phyloP scores from a whole-genome alignment of 1,140 invertebrate genomes.

The Choristoneura fumiferana region DNA sequence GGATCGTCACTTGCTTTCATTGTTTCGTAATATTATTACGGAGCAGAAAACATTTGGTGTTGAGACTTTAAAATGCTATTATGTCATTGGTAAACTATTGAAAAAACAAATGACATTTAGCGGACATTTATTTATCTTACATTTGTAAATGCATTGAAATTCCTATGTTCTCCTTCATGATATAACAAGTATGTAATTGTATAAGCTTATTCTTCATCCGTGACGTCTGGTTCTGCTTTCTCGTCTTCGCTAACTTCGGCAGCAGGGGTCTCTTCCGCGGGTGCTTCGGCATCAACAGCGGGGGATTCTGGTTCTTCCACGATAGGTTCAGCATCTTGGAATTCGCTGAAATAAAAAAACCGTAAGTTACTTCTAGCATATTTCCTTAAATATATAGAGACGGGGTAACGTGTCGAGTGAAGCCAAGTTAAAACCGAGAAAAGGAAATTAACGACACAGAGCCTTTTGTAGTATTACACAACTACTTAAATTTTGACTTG shows the following conservation, averaged over 20 bases:
- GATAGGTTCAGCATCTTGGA: slow-evolving; percentile 56
- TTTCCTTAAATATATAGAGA: too few relatives aligned
- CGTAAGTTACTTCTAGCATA: not conserved
- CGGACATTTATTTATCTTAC: slow-evolving; percentile 20
- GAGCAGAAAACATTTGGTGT: slow-evolving; percentile 42
- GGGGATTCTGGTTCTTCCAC: slow-evolving; percentile 68
- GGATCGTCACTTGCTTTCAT: slow-evolving; percentile 39
- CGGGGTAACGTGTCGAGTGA: too few relatives aligned
- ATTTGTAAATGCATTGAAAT: slow-evolving; percentile 11
- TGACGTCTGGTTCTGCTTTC: slow-evolving; percentile 72
- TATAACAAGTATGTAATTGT: not conserved
- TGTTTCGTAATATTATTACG: slow-evolving; percentile 63
- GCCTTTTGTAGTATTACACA: too few relatives aligned
- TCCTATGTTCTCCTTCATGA: slow-evolving; percentile 13
- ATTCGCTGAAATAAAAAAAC: slow-evolving; percentile 42
- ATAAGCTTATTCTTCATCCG: slow-evolving; percentile 70
- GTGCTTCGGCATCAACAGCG: slow-evolving; percentile 38
- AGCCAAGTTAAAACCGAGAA: too few relatives aligned
- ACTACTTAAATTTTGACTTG: too few relatives aligned
- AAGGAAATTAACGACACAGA: too few relatives aligned
- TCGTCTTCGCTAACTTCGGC: slow-evolving; percentile 70
- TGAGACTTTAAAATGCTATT: slow-evolving; percentile 36
- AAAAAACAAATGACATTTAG: slow-evolving; percentile 45
- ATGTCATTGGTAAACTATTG: slow-evolving; percentile 45
- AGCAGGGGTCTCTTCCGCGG: slow-evolving; percentile 39